A percentile compares a stretch with the other conserved stretches of the same genome.
Conservation (phyloP, 2,113 vertebrate genomes). For the Pterocles orientalis region DNA sequence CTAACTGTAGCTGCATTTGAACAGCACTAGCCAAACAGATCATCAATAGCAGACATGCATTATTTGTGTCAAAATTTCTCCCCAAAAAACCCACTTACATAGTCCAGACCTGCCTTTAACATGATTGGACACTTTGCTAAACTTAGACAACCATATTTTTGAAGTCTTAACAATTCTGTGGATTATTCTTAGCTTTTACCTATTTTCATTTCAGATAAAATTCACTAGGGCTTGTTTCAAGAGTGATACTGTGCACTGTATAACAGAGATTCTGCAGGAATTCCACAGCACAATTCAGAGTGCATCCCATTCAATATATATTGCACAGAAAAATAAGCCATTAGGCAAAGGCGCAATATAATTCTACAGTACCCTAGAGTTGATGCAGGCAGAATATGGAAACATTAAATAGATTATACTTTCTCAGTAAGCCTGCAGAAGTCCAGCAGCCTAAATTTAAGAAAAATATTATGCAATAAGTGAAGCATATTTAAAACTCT, state of each 20-base stretch:
- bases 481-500: neutral
- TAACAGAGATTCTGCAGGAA: neutral
- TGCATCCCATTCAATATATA: neutral
- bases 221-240: neutral
- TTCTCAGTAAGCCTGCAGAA: neutral
- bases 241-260: neutral
- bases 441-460: neutral
- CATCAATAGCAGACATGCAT: rapidly evolving
- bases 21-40: neutral
- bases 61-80: neutral
- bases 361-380: neutral
- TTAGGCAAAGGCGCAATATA: neutral
- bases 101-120: neutral
- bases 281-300: neutral
- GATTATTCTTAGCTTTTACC: neutral
- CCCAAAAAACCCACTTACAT: neutral
- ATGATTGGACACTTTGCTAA: neutral
- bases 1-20: neutral
- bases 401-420: neutral
- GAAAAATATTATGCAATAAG: neutral
- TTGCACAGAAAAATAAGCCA: neutral
- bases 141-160: neutral
- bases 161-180: neutral
- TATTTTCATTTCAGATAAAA: neutral
- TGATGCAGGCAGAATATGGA: neutral